Evolutionary conservation across 23 tunicate genomes (phyloP), one percentile per base, ranked within the genome.

Genomic region (Trididemnum miniatum): DNA sequence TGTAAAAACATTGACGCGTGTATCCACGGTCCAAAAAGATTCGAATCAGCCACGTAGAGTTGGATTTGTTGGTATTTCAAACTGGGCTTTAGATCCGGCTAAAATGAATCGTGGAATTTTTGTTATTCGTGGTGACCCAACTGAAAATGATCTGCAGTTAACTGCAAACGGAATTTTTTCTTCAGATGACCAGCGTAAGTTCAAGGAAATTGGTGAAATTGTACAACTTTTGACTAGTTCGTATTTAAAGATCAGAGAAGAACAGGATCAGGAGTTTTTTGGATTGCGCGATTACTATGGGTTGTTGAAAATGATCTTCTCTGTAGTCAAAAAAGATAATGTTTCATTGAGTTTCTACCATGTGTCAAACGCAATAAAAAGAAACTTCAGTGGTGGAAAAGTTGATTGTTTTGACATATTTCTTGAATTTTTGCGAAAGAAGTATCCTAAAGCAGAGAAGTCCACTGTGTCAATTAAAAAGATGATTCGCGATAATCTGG

Each of bases 31-130:
- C 31, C 4, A 2, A 3, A 39, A 22, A 22, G 39, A n/a, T 20
- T 9, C 7, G 18, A 31, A 38, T 39, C n/a, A n/a, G n/a, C 59
- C 37, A 74, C 12, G 34, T 20, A 82, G 67, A 49, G 95, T 84
- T 79, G 95, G 85, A 31, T 89, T 89, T 84, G 88, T 89, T 59
- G 95, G 95, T 36, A 89, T 89, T 35, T 89, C 95, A 0, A 89
- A 89, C 51, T 89, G 95, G 95, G 85, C 95, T 31, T 59, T 89
- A 25, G 95, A 89, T 49, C 95, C 95, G 4, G 95, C 95, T 3
- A 89, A 89, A 72, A 78, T 89, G 85, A 89, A 89, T 35, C 60
- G 95, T 0, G 95, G 95, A 20, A 71, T 89, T 20, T 89, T 89
- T 84, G 89, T 89, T 32, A 79, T 80, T 35, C 52, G 95, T 1